Base-by-base conservation (phyloP, 2,888 invertebrate species). In the Melikaiella ostensackeni region DNA sequence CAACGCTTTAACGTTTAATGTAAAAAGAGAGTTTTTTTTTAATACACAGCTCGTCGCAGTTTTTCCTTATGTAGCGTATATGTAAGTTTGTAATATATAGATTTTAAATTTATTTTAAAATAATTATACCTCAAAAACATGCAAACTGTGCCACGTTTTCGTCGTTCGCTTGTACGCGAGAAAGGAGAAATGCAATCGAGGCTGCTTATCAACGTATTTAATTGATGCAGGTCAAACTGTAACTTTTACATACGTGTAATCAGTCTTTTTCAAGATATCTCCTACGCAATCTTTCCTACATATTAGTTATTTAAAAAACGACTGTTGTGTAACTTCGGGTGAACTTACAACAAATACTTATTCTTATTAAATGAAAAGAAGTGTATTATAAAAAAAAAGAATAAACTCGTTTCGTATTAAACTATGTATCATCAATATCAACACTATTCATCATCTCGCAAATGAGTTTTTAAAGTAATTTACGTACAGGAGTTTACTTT, bases 331-430 rank as follows among this genome's bases (percentile, higher is more conserved):
- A 30, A 50, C 33, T 50, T 42, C 42, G 42, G 42, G 27, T 66
- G 77, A 81, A 78, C 46, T 77, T 81, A 75, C 80, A 79, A 73
- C 80, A 86, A 83, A 86, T 82, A 85, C 76, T 87, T 86, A 85
- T 86, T 86, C 84, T 85, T 84, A 82, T 81, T 75, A 81, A 86
- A 74, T 80, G 75, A 82, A 84, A 80, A 81, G 73, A 64, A 77
- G 78, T 88, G 83, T 87, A 88, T 87, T 83, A 85, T 85, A 86
- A 87, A 86, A 86, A n/a, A 86, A 86, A 80, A 81, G 79, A 83
- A 80, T 85, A 85, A 84, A 75, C 79, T 82, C 79, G 81, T 81
- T 84, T 83, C 76, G 74, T 70, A 80, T 80, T 38, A 38, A 77
- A 50, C 19, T 38, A 64, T 75, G 59, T 75, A 66, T 74, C 57